Conservation (phyloP, 2,113 vertebrate genomes). For the Mirza zaza region DNA sequence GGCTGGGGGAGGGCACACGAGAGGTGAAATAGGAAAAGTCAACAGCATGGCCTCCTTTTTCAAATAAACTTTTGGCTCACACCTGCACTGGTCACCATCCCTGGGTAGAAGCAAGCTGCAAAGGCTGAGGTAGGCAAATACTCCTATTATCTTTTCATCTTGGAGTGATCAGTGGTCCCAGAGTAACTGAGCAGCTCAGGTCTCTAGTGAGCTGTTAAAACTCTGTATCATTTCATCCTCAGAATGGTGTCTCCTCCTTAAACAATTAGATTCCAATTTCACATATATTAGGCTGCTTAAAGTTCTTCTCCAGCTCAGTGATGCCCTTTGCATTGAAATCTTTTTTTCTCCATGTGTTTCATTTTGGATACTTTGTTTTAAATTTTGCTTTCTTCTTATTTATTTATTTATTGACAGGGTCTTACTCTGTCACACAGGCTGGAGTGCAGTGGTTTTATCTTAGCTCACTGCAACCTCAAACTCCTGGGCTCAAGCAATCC, state of each 20-base stretch:
- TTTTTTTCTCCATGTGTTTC: background rate
- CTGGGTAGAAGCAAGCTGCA: background rate
- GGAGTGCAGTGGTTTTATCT: too few relatives aligned
- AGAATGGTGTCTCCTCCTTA: background rate
- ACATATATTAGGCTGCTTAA: background rate
- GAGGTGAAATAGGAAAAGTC: background rate
- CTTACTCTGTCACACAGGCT: too few relatives aligned
- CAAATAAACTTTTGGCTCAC: background rate
- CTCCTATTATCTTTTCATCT: background rate
- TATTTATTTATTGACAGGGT: too few relatives aligned
- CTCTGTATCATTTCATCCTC: background rate
- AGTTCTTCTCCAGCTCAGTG: background rate
- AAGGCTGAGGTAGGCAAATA: background rate
- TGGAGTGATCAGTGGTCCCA: background rate
- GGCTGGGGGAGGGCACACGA: background rate
- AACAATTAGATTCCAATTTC: background rate
- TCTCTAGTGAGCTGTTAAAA: background rate
- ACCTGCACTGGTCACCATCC: background rate
- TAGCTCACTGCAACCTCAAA: too few relatives aligned
- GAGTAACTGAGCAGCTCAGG: background rate
- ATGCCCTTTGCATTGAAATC: background rate
- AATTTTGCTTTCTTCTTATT: too few relatives aligned
- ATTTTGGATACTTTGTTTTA: background rate
- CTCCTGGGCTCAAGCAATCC: too few relatives aligned
- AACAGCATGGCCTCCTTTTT: background rate